A percentile compares a stretch with the other conserved stretches of the same genome.
Conservation (phyloP, 2,797 vertebrate genomes). For the Philypnodon macrostomus region DNA sequence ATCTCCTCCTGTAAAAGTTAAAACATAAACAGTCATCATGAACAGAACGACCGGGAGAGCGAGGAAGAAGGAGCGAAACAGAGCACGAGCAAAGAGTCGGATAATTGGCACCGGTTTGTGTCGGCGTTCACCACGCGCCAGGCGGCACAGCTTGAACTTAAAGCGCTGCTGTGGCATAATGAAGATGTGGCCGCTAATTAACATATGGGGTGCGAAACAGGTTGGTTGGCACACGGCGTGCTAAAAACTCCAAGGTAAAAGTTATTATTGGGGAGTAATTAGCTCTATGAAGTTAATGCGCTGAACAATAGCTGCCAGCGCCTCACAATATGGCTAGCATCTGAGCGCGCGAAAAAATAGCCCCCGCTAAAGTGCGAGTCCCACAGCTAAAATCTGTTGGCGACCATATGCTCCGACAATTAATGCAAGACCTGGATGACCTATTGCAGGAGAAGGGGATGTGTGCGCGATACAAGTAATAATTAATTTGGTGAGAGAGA, state of each 20-base stretch:
- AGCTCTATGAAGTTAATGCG: conserved; percentile 99
- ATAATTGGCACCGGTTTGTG: conserved; percentile 92
- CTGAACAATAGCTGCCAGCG: conserved; percentile 99
- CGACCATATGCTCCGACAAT: conserved; percentile 98
- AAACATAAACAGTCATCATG: conserved; percentile 49
- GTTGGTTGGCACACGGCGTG: conserved; percentile 95
- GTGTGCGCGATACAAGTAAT: conserved; percentile 72
- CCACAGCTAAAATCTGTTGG: conserved; percentile 97
- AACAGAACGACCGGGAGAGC: conserved; percentile 53
- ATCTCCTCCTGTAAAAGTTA: conserved; percentile 10
- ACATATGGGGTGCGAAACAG: conserved; percentile 99
- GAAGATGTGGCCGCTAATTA: conserved; percentile 99
- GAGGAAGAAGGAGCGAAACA: conserved; percentile 48
- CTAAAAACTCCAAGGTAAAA: conserved; percentile 99
- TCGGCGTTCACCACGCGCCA: conserved; percentile 86
- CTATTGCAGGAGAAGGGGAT: conserved; percentile 84
- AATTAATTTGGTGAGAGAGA: conserved; percentile 77
- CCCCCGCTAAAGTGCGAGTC: conserved; percentile 93
- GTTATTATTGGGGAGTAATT: conserved; percentile 99
- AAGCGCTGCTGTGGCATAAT: conserved; percentile 98
- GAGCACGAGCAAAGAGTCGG: conserved; percentile 72
- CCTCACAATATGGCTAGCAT: conserved; percentile 98
- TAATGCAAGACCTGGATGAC: conserved; percentile 95
- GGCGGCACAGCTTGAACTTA: conserved; percentile 99
- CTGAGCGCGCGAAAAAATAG: conserved; percentile 89